These are phyloP conservation scores for Metopia argyrocephala DNA, from an alignment of 2,888 invertebrate species.

Conservation along the genomic window DNA sequence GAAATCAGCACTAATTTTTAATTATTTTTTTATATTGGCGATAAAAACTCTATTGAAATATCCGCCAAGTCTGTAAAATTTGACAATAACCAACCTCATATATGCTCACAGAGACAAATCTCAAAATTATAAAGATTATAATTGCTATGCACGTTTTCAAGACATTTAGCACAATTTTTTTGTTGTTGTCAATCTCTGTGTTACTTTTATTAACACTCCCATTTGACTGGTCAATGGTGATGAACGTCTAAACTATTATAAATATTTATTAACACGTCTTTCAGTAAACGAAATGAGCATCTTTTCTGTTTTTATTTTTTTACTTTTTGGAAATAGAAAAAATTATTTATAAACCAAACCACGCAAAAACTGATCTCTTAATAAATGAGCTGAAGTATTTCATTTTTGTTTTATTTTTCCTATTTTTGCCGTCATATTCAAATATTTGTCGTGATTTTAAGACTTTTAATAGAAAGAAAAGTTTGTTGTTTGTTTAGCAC, in stretches of 20 bases:
- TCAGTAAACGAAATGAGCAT: background rate
- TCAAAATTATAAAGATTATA: background rate
- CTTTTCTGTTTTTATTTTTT: background rate
- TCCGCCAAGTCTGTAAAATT: no score
- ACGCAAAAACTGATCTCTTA: background rate
- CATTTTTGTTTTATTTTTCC: background rate
- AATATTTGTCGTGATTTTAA: background rate
- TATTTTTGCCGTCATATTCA: no score
- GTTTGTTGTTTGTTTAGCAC: no score
- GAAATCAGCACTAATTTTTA: no score
- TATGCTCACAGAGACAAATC: background rate
- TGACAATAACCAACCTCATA: no score
- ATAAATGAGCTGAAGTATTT: background rate
- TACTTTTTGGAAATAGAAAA: background rate
- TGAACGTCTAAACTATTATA: background rate
- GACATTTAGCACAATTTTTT: constrained; percentile 10
- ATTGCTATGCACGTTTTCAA: constrained; percentile 1
- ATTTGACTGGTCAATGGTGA: background rate
- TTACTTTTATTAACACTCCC: background rate
- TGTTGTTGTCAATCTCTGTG: background rate
- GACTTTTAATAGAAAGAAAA: no score
- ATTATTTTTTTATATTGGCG: no score
- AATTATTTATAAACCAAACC: background rate
- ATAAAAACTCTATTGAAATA: background rate
- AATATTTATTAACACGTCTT: constrained; percentile 11